These are phyloP conservation scores for Eubasilissa regina DNA, from an alignment of 1,140 invertebrate genomes.

Conservation along the genomic window DNA sequence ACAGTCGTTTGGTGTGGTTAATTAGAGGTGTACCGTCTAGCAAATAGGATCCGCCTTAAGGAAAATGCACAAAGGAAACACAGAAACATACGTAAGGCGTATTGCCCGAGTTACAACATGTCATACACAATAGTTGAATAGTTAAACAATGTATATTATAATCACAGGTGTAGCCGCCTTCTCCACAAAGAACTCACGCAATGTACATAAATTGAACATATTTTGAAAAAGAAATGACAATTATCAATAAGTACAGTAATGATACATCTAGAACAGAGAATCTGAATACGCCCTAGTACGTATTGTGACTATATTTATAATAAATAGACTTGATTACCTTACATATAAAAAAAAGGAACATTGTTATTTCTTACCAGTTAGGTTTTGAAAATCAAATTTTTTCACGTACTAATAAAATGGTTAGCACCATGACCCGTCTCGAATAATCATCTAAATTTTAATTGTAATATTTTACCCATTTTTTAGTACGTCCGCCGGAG, in stretches of 20 bases:
- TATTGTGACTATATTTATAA: constrained; percentile 52
- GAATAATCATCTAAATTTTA: constrained; percentile 61
- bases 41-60: constrained; percentile 1
- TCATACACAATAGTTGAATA: constrained; percentile 46
- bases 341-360: constrained; percentile 60
- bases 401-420: constrained; percentile 61
- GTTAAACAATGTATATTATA: constrained; percentile 58
- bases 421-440: constrained; percentile 61
- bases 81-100: constrained; percentile 8
- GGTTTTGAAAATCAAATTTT: constrained; percentile 57
- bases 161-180: constrained; percentile 61
- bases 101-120: constrained; percentile 28
- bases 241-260: constrained; percentile 40
- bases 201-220: constrained; percentile 45
- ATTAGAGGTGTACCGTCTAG: neutral
- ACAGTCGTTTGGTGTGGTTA: neutral
- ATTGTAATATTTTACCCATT: constrained; percentile 61
- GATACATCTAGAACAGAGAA: constrained; percentile 59
- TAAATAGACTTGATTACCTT: constrained; percentile 59
- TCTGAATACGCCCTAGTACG: constrained; percentile 59
- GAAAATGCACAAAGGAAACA: neutral
- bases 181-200: constrained; percentile 50
- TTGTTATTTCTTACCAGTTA: constrained; percentile 57
- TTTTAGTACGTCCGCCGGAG: constrained; percentile 55
- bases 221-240: constrained; percentile 41